phyloP scores from a whole-genome alignment of 2,113 vertebrate genomes.

The Bagarius yarrelli region DNA sequence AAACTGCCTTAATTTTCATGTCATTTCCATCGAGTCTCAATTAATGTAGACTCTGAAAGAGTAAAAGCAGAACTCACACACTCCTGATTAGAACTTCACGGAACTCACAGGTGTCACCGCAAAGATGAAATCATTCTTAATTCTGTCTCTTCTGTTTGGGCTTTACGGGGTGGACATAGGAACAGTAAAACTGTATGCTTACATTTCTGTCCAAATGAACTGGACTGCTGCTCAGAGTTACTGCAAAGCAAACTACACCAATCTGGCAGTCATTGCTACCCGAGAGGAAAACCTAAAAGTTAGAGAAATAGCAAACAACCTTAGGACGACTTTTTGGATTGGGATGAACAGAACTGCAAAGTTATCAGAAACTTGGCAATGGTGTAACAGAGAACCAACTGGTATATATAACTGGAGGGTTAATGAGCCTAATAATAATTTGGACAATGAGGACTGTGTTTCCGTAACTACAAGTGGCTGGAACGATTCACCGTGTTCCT shows the following conservation, averaged over 20 bases:
- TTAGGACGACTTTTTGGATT: background rate
- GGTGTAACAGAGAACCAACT: conserved; percentile 27
- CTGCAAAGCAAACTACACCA: background rate
- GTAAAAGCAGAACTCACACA: background rate
- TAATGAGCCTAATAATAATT: background rate
- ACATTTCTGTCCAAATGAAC: background rate
- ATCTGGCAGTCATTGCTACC: background rate
- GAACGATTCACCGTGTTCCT: background rate
- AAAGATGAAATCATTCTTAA: background rate
- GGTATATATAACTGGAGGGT: background rate
- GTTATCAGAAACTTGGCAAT: background rate
- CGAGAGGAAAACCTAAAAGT: background rate
- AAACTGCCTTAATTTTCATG: background rate
- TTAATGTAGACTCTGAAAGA: background rate
- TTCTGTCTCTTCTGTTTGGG: background rate
- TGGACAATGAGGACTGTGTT: background rate
- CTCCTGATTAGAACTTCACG: background rate
- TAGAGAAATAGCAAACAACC: background rate
- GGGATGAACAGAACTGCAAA: background rate
- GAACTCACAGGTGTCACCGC: background rate
- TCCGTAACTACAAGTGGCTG: background rate
- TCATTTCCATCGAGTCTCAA: background rate
- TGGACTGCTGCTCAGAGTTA: background rate
- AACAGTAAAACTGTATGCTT: background rate
- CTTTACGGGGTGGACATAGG: background rate